Evolutionary conservation across 2,113 vertebrate genomes (phyloP).

Genomic region (Nesogale talazaci): DNA sequence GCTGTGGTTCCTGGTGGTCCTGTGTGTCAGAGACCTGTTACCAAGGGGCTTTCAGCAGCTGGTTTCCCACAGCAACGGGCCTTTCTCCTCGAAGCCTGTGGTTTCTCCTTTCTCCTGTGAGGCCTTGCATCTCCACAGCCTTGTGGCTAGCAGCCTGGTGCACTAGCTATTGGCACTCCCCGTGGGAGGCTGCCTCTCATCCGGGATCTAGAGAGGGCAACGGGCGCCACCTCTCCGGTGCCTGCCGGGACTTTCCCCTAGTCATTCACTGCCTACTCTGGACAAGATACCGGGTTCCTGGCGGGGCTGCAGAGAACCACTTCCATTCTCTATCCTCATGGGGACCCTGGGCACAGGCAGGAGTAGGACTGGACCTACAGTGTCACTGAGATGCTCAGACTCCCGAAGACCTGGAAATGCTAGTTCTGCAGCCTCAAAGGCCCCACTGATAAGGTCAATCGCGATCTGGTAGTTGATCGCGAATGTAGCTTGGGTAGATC

Average conservation of each 20-base stretch:
- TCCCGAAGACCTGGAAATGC: no score
- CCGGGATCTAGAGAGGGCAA: background rate
- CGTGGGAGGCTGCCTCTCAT: background rate
- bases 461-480: no score
- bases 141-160: background rate
- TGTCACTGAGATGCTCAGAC: background rate
- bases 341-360: background rate
- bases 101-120: no score
- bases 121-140: background rate
- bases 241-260: background rate
- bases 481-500: no score
- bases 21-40: background rate
- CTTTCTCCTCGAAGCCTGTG: background rate
- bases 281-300: background rate
- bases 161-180: background rate
- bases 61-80: background rate
- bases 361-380: background rate
- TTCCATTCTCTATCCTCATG: background rate
- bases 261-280: background rate
- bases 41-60: background rate
- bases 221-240: no score
- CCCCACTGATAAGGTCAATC: background rate
- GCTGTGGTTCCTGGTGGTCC: background rate
- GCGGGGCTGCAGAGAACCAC: background rate
- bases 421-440: background rate